A percentile compares a stretch with the other conserved stretches of the same genome.
These are phyloP conservation scores for Ptychoptera albimana DNA, from an alignment of 2,888 invertebrate genomes.

Conservation along the genomic window DNA sequence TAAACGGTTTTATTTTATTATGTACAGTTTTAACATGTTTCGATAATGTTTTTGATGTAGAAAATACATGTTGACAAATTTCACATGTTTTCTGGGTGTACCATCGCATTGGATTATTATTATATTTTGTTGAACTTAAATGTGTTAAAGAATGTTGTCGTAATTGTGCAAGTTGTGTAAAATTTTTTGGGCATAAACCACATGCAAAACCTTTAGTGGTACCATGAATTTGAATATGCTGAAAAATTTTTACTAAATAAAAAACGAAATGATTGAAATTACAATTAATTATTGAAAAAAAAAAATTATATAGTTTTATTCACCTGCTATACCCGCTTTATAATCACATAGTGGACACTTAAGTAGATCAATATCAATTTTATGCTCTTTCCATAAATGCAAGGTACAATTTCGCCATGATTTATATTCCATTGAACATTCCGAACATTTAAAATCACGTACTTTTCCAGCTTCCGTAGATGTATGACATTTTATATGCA, in stretches of 20 bases:
- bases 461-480: conserved; percentile 11
- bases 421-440: conserved; percentile 35
- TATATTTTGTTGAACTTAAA: conserved; percentile 8
- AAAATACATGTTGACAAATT: conserved; percentile 49
- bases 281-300: background rate
- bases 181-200: conserved; percentile 39
- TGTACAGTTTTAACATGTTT: conserved; percentile 58
- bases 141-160: conserved; percentile 39
- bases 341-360: conserved; percentile 41
- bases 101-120: conserved; percentile 23
- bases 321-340: conserved; percentile 36
- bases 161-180: conserved; percentile 43
- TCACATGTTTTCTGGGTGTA: conserved; percentile 48
- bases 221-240: conserved; percentile 46
- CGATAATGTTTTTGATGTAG: conserved; percentile 48
- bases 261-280: conserved; percentile 2
- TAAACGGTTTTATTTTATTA: conserved; percentile 53
- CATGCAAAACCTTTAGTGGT: conserved; percentile 35
- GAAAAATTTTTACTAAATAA: conserved; percentile 35
- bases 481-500: conserved; percentile 37
- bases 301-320: conserved; percentile 7
- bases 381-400: conserved; percentile 53
- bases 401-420: conserved; percentile 49
- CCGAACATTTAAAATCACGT: conserved; percentile 35
- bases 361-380: conserved; percentile 40